Evolutionary conservation across 1,140 invertebrate genomes (phyloP).

Genomic region (Zaprionus africanus): DNA sequence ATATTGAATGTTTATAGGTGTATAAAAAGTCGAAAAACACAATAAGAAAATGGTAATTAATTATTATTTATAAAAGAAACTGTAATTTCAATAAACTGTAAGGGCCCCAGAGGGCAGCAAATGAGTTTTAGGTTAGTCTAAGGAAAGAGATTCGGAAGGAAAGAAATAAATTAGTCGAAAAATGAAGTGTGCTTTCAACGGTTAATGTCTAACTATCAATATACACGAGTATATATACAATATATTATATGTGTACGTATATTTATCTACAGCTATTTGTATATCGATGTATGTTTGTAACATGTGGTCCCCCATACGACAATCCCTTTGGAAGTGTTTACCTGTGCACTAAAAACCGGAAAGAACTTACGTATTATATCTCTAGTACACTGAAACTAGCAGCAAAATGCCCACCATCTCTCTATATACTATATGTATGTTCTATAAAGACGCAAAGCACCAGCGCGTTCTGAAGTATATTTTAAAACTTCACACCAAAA

Average conservation of each 20-base stretch:
- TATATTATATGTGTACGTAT: slow-evolving; percentile 45
- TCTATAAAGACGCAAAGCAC: slow-evolving; percentile 14
- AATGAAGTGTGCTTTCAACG: slow-evolving; percentile 48
- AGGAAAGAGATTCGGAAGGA: slow-evolving; percentile 25
- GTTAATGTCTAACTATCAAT: slow-evolving; percentile 21
- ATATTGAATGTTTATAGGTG: slow-evolving; percentile 70
- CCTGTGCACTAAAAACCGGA: slow-evolving; percentile 54
- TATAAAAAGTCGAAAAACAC: slow-evolving; percentile 53
- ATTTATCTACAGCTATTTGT: slow-evolving; percentile 79
- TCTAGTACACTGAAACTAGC: slow-evolving; percentile 52
- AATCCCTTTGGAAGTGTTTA: slow-evolving; percentile 75
- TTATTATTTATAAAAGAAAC: slow-evolving; percentile 75
- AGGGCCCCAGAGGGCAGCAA: slow-evolving; percentile 43
- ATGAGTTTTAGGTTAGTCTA: slow-evolving; percentile 58
- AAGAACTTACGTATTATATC: slow-evolving; percentile 5
- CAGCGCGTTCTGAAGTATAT: slow-evolving; percentile 23
- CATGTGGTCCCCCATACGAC: slow-evolving; percentile 69
- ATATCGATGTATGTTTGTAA: slow-evolving; percentile 76
- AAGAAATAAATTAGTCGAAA: slow-evolving; percentile 63
- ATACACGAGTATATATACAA: slow-evolving; percentile 23
- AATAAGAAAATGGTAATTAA: slow-evolving; percentile 73
- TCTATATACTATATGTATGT: slow-evolving; percentile 25
- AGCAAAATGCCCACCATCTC: slow-evolving; percentile 58
- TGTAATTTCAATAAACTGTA: slow-evolving; percentile 84
- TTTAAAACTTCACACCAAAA: slow-evolving; percentile 44